A percentile compares a stretch with the other conserved stretches of the same genome.
phyloP scores from a whole-genome alignment of 1,140 invertebrate genomes.

The Formica exsecta region DNA sequence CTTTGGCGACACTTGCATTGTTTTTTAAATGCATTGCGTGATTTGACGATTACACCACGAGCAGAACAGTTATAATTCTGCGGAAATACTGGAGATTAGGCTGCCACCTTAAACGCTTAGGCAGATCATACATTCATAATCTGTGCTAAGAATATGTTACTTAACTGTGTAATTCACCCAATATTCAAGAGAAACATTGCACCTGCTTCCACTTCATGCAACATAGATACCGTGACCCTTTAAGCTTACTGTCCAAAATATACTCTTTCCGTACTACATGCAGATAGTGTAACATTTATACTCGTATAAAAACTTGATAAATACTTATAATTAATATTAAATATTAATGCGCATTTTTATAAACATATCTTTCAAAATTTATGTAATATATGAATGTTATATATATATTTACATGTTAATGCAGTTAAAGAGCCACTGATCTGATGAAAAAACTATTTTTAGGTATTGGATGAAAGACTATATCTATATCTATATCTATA shows the following conservation, averaged over 20 bases:
- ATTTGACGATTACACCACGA: not conserved
- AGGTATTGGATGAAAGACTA: not conserved
- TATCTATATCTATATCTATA: not conserved
- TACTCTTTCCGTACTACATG: not conserved
- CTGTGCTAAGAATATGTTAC: not conserved
- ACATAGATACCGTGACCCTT: not conserved
- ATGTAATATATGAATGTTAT: not conserved
- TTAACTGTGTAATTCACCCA: constrained; percentile 1
- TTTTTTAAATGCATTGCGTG: not conserved
- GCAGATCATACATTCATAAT: constrained; percentile 51
- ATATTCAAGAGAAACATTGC: constrained; percentile 43
- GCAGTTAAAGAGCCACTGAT: not conserved
- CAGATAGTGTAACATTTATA: not conserved
- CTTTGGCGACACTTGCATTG: not conserved
- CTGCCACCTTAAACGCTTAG: constrained; percentile 38
- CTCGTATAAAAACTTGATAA: not conserved
- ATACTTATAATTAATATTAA: too few species aligned
- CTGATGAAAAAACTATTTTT: constrained; percentile 10
- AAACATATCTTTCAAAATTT: not conserved
- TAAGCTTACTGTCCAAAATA: not conserved
- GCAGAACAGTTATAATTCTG: constrained; percentile 23
- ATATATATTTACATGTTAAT: constrained; percentile 1
- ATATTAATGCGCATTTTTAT: not conserved
- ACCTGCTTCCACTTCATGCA: constrained; percentile 31
- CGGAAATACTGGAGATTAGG: constrained; percentile 1